Conservation (phyloP, 2,888 invertebrate species). For the Scaptomyza parva region DNA sequence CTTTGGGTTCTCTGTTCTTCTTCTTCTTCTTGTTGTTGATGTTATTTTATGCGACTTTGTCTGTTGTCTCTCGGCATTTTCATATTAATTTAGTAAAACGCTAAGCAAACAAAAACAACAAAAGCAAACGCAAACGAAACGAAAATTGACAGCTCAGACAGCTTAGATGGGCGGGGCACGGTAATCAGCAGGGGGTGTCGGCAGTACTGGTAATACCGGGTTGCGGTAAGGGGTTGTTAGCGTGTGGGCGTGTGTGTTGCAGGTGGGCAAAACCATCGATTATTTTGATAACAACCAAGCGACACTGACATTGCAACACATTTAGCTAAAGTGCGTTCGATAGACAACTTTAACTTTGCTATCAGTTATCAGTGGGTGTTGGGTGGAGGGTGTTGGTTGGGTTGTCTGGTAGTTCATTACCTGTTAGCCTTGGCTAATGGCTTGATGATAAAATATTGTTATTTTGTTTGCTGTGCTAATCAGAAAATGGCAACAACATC, state of each 20-base stretch:
- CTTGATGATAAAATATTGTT: constrained; percentile 48
- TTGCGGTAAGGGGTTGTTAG: no score
- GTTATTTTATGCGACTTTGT: constrained; percentile 12
- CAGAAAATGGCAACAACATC: constrained; percentile 58
- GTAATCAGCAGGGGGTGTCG: constrained; percentile 18
- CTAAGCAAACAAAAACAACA: constrained; percentile 65
- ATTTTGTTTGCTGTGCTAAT: constrained; percentile 53
- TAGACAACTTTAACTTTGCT: constrained; percentile 3
- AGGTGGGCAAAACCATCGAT: constrained; percentile 57
- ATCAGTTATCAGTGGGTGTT: constrained; percentile 10
- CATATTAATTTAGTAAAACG: constrained; percentile 66
- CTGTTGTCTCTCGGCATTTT: constrained; percentile 37
- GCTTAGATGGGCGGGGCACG: constrained; percentile 10
- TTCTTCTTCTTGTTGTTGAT: no score
- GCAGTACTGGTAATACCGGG: no score
- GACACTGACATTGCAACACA: constrained; percentile 48
- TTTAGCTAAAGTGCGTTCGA: constrained; percentile 38
- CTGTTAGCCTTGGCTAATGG: constrained; percentile 64
- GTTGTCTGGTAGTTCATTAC: constrained; percentile 18
- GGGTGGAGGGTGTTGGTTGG: constrained; percentile 21
- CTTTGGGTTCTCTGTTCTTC: neutral
- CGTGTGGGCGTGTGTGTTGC: constrained; percentile 27
- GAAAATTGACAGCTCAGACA: constrained; percentile 72
- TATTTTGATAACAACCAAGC: constrained; percentile 74
- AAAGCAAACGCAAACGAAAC: no score